These are phyloP conservation scores for Laticauda colubrina DNA, from an alignment of 2,113 vertebrate genomes.

Conservation along the genomic window DNA sequence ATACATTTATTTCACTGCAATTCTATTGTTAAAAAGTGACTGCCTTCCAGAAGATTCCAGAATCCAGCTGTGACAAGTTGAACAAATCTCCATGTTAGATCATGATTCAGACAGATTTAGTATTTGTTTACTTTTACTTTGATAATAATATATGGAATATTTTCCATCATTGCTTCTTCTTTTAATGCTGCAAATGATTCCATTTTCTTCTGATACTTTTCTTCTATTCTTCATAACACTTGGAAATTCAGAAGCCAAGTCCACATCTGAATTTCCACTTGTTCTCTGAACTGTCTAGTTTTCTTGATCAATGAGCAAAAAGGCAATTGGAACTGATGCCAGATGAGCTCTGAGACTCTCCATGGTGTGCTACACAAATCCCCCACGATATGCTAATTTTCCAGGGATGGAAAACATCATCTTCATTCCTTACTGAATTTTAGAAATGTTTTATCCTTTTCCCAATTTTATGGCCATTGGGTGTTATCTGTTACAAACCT, in stretches of 20 bases:
- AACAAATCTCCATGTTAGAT: neutral
- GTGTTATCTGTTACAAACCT: neutral
- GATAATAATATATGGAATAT: neutral
- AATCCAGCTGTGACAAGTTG: neutral
- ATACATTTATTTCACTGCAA: neutral
- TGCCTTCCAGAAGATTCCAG: neutral
- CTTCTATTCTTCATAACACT: neutral
- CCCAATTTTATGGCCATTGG: neutral
- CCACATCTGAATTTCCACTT: neutral
- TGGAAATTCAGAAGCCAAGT: neutral
- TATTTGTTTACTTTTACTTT: too few species aligned
- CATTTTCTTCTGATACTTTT: neutral
- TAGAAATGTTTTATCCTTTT: neutral
- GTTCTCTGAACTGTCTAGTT: neutral
- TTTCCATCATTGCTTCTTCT: neutral
- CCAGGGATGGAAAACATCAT: neutral
- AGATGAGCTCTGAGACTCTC: neutral
- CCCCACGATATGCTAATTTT: neutral
- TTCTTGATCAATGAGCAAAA: slow-evolving; percentile 9
- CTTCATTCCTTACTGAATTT: neutral
- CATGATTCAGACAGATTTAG: neutral
- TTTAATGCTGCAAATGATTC: neutral
- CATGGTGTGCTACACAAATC: neutral
- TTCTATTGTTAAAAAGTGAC: neutral
- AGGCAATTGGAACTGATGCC: neutral